A percentile compares a stretch with the other conserved stretches of the same genome.
Conservation (phyloP, 2,797 vertebrate genomes). For the Tokudaia tokunoshimensis region DNA sequence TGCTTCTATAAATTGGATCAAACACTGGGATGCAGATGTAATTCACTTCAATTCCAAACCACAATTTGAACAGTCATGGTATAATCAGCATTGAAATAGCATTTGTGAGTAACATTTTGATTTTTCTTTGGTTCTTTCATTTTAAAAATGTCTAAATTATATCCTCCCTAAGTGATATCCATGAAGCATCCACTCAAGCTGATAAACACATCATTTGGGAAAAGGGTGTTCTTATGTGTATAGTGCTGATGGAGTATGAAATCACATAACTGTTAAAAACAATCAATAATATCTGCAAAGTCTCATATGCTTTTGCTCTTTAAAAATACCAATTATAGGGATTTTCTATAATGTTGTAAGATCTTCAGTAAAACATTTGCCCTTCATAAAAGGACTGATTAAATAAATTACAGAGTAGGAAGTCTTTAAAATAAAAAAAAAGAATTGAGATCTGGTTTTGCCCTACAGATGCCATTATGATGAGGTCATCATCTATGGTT, state of each 20-base stretch:
- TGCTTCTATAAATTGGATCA: constrained; percentile 24
- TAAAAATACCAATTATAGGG: background rate
- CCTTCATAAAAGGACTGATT: background rate
- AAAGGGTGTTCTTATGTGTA: background rate
- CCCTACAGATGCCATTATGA: background rate
- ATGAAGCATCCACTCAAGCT: background rate
- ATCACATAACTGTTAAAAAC: background rate
- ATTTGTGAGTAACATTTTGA: constrained; percentile 52
- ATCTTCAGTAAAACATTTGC: background rate
- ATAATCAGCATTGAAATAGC: constrained; percentile 42
- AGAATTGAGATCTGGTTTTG: background rate
- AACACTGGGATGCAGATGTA: constrained; percentile 17
- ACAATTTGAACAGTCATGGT: constrained; percentile 4
- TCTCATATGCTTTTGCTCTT: background rate
- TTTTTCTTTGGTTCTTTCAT: constrained; percentile 21
- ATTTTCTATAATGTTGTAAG: background rate
- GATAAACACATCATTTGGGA: background rate
- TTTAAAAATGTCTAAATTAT: constrained; percentile 41
- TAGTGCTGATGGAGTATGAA: background rate
- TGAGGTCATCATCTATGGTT: background rate
- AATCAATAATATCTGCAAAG: background rate
- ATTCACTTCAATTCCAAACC: constrained; percentile 36
- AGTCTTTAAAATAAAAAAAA: background rate
- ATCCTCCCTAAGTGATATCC: background rate
- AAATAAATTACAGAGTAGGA: background rate